Conservation (phyloP, 2,888 invertebrate genomes). For the Lasioglossum vierecki region DNA sequence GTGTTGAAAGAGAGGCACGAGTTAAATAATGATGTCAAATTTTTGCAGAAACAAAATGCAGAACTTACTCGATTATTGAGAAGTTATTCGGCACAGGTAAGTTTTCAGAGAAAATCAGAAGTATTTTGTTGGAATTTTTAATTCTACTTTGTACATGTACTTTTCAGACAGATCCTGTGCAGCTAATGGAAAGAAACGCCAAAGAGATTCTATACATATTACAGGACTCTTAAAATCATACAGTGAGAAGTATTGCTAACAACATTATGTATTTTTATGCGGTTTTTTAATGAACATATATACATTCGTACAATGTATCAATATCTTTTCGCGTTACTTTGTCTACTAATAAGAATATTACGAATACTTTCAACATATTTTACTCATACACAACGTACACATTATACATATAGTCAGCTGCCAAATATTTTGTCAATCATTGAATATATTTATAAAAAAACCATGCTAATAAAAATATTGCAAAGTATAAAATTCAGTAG, state of each 20-base stretch:
- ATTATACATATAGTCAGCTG: constrained; percentile 1
- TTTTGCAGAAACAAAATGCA: constrained; percentile 88
- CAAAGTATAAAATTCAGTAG: constrained; percentile 16
- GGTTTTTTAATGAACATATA: constrained; percentile 26
- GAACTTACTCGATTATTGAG: constrained; percentile 89
- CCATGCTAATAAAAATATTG: background rate
- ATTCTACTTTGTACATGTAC: background rate
- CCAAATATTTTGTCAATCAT: background rate
- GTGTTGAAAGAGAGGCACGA: constrained; percentile 89
- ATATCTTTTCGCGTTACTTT: constrained; percentile 35
- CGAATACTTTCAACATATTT: constrained; percentile 17
- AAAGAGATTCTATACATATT: constrained; percentile 5
- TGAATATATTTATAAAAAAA: constrained; percentile 20
- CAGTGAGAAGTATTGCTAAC: constrained; percentile 13
- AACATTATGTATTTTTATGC: constrained; percentile 40
- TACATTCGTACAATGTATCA: constrained; percentile 42
- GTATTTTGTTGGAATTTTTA: background rate
- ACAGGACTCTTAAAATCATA: constrained; percentile 4
- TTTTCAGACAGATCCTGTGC: constrained; percentile 35
- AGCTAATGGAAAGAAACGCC: constrained; percentile 10
- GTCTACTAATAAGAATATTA: constrained; percentile 20
- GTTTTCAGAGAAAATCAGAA: background rate
- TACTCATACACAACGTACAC: background rate
- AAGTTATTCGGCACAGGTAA: constrained; percentile 84
- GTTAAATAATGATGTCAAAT: constrained; percentile 88